Base-by-base conservation (phyloP, 2,888 invertebrate species). In the Gastracanthus pulcherrimus region DNA sequence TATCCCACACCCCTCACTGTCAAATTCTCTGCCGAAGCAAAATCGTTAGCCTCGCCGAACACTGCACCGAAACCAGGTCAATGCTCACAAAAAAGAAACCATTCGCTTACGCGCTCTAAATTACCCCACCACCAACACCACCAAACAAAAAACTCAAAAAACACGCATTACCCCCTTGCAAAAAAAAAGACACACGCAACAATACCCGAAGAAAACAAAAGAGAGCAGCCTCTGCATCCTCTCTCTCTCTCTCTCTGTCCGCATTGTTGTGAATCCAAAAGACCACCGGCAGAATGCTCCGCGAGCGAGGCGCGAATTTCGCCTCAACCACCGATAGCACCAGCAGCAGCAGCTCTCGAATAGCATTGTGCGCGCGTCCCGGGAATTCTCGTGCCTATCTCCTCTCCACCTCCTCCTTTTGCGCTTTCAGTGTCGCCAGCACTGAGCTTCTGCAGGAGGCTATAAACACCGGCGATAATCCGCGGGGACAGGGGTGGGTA, bases 391-490 rank as follows among this genome's bases (percentile, higher is more conserved):
- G 31, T 19, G 26, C 29, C 36, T 55, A 26, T n/a, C 41, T 70
- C 36, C 51, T n/a, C n/a, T n/a, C n/a, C n/a, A n/a, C n/a, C n/a
- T 13, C 48, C 16, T 6, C 26, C 45, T 13, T 19, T 41, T 23
- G 23, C 13, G 58, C 38, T 48, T 19, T 29, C 58, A 31, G 23
- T 31, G 23, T 16, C 66, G 67, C 48, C 48, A 51, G 70, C 60
- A 48, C 29, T 31, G 29, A 16, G n/a, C 13, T 31, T 31, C 51
- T 29, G 16, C 38, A 34, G 6, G 7, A 11, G 75, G 79, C 75
- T 76, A 78, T 75, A 78, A 79, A 76, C 79, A 76, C 75, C n/a
- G 66, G 72, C 76, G 81, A 81, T 81, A 80, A 80, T 80, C 80
- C 80, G 38, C 29, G 75, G 45, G 64, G 13, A 26, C 29, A 23